These are phyloP conservation scores for Tribolium madens DNA, from an alignment of 1,140 invertebrate genomes.

Conservation along the genomic window DNA sequence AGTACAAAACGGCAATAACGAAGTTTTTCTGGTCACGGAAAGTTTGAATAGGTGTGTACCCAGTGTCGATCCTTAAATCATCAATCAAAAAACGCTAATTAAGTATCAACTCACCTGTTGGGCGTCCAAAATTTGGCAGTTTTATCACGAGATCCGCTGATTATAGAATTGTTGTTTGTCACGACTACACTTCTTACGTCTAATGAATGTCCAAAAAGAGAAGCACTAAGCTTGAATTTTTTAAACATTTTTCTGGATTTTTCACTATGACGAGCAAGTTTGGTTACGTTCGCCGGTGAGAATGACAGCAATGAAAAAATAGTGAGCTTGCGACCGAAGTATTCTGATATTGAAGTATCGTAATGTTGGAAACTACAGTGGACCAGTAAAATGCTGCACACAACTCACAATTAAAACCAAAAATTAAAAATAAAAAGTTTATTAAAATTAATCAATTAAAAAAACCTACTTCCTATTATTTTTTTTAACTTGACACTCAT, in stretches of 20 bases:
- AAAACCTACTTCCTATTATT: no score
- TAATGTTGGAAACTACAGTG: no score
- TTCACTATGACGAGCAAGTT: constrained; percentile 20
- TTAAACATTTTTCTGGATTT: constrained; percentile 58
- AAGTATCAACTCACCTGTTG: constrained; percentile 73
- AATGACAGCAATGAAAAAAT: background rate
- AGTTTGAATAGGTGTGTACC: constrained; percentile 71
- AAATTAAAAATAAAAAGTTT: no score
- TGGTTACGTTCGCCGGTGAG: background rate
- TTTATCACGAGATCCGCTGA: constrained; percentile 89
- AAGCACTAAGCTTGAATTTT: constrained; percentile 77
- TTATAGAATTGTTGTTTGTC: constrained; percentile 76
- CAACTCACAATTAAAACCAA: no score
- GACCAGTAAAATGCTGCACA: no score
- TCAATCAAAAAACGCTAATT: constrained; percentile 28
- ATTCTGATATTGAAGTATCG: no score
- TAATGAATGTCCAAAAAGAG: constrained; percentile 81
- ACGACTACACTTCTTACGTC: constrained; percentile 84
- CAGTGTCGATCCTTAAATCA: constrained; percentile 55
- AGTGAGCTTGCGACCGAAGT: no score
- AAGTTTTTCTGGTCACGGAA: constrained; percentile 89
- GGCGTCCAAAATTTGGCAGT: constrained; percentile 87
- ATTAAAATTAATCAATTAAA: no score
- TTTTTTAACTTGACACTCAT: no score
- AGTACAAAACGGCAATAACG: constrained; percentile 82